Evolutionary conservation across 2,113 vertebrate genomes (phyloP), one percentile per base, ranked within the genome.

Genomic region (Oryzias javanicus): DNA sequence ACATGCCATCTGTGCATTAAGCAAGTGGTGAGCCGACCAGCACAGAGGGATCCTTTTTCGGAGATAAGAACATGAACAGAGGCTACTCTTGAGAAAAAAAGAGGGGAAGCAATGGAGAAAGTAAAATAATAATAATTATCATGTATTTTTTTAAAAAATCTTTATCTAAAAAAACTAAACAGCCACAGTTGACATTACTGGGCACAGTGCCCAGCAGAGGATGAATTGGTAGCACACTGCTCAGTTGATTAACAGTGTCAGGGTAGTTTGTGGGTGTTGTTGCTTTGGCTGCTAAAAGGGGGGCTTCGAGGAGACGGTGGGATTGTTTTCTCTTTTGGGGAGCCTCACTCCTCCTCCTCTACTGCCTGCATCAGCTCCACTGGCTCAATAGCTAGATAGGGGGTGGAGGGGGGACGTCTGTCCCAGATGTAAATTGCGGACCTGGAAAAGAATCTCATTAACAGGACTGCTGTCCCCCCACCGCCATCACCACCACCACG

Each of bases 381-480:
- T 42, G 74, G 69, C 84, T 92, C 86, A 90, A 91, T 93, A 89
- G 91, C 86, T 77, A 90, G 89, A 90, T 91, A 84, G 88, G 87
- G 84, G 87, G 78, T 79, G 79, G 60, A 64, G 78, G 78, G 86
- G 85, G 81, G 74, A 88, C 87, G 91, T 93, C 92, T 94, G 91
- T 87, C 91, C 91, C 91, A 92, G 91, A 93, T 93, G 91, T 94
- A 94, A 93, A 94, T 93, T 93, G 93, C 77, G 74, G 88, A 90
- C 81, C 86, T 90, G 91, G 89, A 92, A 90, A 92, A 92, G 92
- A 92, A 92, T 93, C 90, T 93, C 91, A 93, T 93, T 92, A 93
- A 86, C 75, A 88, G 81, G 87, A 86, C 92, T 93, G 89, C 89
- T 90, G 88, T 89, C 85, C 81, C 82, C 80, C 77, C 69, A 52